These are phyloP conservation scores for Patella caerulea DNA, from an alignment of 2,888 invertebrate species.

Conservation along the genomic window DNA sequence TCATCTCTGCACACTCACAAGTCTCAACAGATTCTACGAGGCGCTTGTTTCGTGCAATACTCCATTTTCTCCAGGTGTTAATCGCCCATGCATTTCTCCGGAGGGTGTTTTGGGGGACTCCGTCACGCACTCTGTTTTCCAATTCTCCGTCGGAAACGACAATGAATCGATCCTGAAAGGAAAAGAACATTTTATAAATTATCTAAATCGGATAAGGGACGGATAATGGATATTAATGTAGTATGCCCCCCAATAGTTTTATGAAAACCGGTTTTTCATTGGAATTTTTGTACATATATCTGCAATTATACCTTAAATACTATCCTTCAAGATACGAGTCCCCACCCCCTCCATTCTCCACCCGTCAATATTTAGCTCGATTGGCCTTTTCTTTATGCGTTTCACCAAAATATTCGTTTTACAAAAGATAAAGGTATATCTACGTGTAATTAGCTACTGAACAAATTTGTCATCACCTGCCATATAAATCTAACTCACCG, in stretches of 20 bases:
- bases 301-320: too few relatives aligned
- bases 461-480: not conserved
- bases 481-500: not conserved
- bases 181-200: not conserved
- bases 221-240: not conserved
- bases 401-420: too few relatives aligned
- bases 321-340: too few relatives aligned
- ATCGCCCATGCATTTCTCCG: not conserved
- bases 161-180: not conserved
- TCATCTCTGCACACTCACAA: not conserved
- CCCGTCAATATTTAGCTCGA: too few relatives aligned
- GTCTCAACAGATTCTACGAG: not conserved
- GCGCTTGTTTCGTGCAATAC: not conserved
- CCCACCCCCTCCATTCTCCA: too few relatives aligned
- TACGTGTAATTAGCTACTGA: too few relatives aligned
- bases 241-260: not conserved
- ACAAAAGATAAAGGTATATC: too few relatives aligned
- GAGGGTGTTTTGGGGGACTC: not conserved
- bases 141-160: slow-evolving; percentile 1
- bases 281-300: too few relatives aligned
- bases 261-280: too few relatives aligned
- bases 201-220: not conserved
- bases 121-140: not conserved
- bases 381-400: too few relatives aligned
- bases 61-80: not conserved